These are phyloP conservation scores for Sepiola atlantica DNA, from an alignment of 2,888 invertebrate genomes.

Conservation along the genomic window DNA sequence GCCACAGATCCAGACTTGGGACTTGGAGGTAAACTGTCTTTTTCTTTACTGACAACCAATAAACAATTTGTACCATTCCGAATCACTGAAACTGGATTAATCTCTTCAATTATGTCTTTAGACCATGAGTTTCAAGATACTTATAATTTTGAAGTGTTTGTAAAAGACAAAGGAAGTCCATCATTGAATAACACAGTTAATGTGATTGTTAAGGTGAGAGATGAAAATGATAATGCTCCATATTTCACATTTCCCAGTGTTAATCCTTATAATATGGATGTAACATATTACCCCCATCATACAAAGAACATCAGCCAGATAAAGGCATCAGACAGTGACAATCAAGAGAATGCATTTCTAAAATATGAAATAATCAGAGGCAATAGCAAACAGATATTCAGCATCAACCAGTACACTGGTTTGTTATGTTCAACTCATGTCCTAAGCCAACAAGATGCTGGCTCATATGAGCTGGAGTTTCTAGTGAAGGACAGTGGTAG, in stretches of 20 bases:
- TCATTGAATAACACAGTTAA: slow-evolving; percentile 1
- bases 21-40: not conserved
- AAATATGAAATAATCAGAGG: slow-evolving; percentile 32
- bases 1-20: not conserved
- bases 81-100: not conserved
- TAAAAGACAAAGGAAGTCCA: slow-evolving; percentile 1
- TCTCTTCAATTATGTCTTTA: not conserved
- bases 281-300: not conserved
- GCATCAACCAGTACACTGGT: slow-evolving; percentile 19
- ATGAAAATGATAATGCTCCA: slow-evolving; percentile 32
- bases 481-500: not conserved
- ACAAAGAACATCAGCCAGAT: not conserved
- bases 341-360: not conserved
- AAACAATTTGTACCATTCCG: not conserved
- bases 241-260: slow-evolving; percentile 22
- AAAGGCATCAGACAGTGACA: slow-evolving; percentile 1
- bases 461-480: slow-evolving; percentile 12
- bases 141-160: not conserved
- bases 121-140: slow-evolving; percentile 1
- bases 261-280: slow-evolving; percentile 1
- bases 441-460: slow-evolving; percentile 20
- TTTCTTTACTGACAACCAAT: not conserved
- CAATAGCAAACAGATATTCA: not conserved
- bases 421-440: slow-evolving; percentile 32
- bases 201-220: slow-evolving; percentile 1